Conservation (phyloP, 2,113 vertebrate species). For the Picathartes gymnocephalus region DNA sequence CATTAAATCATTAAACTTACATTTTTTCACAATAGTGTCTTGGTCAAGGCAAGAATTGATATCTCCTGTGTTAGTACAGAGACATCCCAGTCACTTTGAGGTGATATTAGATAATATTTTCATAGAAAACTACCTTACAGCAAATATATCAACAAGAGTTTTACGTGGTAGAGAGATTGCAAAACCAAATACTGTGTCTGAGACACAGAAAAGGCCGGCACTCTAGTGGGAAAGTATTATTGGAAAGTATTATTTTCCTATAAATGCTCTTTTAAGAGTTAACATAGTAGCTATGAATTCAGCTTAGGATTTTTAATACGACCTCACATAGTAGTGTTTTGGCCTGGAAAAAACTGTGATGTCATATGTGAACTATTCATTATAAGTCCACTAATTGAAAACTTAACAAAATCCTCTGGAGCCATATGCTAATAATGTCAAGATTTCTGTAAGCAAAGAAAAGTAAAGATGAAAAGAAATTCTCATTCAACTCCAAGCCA, state of each 20-base stretch:
- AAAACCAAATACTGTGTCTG: background rate
- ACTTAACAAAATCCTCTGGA: slow-evolving; percentile 4
- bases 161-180: background rate
- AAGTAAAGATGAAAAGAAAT: background rate
- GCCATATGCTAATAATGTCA: background rate
- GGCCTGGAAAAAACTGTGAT: slow-evolving; percentile 5
- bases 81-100: background rate
- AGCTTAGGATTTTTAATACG: background rate
- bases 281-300: background rate
- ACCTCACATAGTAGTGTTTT: background rate
- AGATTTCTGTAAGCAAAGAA: background rate
- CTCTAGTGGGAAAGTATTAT: background rate
- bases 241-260: background rate
- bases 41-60: background rate
- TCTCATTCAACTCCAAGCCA: background rate
- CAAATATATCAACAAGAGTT: background rate
- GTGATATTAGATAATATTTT: background rate
- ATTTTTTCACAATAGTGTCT: background rate
- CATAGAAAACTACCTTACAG: background rate
- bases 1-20: background rate
- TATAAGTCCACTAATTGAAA: slow-evolving; percentile 30
- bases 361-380: slow-evolving; percentile 41
- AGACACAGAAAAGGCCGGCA: background rate
- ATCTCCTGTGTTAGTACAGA: background rate
- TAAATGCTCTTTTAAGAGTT: background rate